A percentile compares a stretch with the other conserved stretches of the same genome.
These are phyloP conservation scores for Acipenser oxyrinchus DNA, from an alignment of 2,797 vertebrate species.

Conservation along the genomic window DNA sequence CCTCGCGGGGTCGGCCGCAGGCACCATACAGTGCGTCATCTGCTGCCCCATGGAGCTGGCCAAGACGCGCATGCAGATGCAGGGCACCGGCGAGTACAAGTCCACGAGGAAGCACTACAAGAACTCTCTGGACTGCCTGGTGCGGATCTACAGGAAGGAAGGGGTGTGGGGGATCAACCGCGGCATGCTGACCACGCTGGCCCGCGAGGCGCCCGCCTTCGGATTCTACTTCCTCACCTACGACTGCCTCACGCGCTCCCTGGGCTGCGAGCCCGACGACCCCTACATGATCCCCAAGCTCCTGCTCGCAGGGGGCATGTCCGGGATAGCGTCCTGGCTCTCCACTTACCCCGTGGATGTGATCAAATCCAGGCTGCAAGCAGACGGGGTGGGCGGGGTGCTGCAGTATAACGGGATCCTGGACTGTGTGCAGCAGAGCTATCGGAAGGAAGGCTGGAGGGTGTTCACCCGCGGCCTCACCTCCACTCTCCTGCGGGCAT, in stretches of 20 bases:
- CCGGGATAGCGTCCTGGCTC: conserved; percentile 89
- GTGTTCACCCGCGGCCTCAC: conserved; percentile 89
- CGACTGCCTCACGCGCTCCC: conserved; percentile 73
- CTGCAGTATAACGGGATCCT: conserved; percentile 74
- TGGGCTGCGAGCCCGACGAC: conserved; percentile 80
- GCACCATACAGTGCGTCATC: conserved; percentile 83
- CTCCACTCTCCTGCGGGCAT: conserved; percentile 87
- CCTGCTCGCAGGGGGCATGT: conserved; percentile 84
- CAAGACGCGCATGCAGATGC: conserved; percentile 95
- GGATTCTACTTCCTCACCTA: conserved; percentile 92
- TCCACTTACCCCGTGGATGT: conserved; percentile 91
- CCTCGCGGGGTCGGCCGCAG: conserved; percentile 82
- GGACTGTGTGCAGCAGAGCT: conserved; percentile 82
- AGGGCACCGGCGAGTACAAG: conserved; percentile 83
- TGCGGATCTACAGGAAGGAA: conserved; percentile 79
- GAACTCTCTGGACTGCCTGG: conserved; percentile 88
- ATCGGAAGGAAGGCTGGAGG: conserved; percentile 75
- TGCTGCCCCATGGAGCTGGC: conserved; percentile 97
- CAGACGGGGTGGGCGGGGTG: conserved; percentile 76
- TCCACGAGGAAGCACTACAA: conserved; percentile 75
- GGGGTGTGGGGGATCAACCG: conserved; percentile 79
- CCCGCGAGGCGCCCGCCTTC: conserved; percentile 88
- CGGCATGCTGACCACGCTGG: conserved; percentile 83
- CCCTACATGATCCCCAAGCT: conserved; percentile 84
- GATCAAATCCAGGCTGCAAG: conserved; percentile 91